Percentiles rank a stretch among this genome's conserved stretches.
These are phyloP conservation scores for Perca schrenkii DNA, from an alignment of 2,113 vertebrate genomes.

Conservation along the genomic window DNA sequence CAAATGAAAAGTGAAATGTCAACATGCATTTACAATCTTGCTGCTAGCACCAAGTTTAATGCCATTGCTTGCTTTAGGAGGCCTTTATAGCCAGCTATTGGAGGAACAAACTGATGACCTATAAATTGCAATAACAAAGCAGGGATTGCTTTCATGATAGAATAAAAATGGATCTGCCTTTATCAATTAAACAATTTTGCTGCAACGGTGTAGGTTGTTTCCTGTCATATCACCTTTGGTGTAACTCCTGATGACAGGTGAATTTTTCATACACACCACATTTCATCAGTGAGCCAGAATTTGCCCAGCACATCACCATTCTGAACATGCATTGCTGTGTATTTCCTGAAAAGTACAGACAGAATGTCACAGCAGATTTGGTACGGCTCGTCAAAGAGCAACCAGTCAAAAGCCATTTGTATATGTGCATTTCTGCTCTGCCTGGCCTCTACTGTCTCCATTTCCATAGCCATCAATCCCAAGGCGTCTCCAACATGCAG, in stretches of 20 bases:
- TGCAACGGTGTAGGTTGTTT: neutral
- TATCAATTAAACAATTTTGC: constrained; percentile 23
- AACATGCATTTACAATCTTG: constrained; percentile 77
- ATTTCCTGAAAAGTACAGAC: constrained; percentile 73
- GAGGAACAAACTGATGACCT: constrained; percentile 53
- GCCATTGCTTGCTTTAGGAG: constrained; percentile 56
- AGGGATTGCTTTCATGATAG: constrained; percentile 36
- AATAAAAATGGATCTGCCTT: constrained; percentile 38
- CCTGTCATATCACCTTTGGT: constrained; percentile 10
- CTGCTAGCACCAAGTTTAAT: constrained; percentile 56
- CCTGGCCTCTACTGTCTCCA: constrained; percentile 53
- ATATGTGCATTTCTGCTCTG: constrained; percentile 50
- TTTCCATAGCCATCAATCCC: constrained; percentile 64
- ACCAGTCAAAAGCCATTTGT: constrained; percentile 73
- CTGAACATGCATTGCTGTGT: constrained; percentile 58
- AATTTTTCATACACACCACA: constrained; percentile 6
- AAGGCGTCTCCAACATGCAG: neutral
- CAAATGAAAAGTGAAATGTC: constrained; percentile 76
- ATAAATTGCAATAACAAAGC: constrained; percentile 50
- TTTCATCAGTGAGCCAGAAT: constrained; percentile 11
- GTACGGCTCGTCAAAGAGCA: constrained; percentile 54
- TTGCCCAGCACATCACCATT: constrained; percentile 16
- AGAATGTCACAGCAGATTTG: constrained; percentile 72
- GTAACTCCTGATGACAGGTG: constrained; percentile 34
- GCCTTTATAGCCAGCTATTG: constrained; percentile 40